These are phyloP conservation scores for Lophotriccus pileatus DNA, from an alignment of 2,797 vertebrate genomes.

Conservation along the genomic window DNA sequence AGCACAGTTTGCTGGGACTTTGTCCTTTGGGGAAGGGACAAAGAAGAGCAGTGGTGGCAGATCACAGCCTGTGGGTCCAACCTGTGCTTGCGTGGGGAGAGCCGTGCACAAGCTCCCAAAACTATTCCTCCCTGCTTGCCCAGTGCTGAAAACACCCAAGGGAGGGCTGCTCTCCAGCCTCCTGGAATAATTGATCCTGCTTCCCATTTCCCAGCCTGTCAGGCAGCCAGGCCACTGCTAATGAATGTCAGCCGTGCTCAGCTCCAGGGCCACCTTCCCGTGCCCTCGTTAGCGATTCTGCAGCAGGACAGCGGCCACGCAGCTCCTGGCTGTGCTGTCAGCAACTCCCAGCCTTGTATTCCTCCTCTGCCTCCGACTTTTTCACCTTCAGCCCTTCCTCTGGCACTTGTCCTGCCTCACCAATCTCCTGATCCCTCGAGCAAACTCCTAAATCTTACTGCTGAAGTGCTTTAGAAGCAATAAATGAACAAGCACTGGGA, in stretches of 20 bases:
- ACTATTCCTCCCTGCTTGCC: not conserved
- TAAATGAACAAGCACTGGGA: not conserved
- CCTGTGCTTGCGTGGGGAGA: not conserved
- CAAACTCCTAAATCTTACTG: not conserved
- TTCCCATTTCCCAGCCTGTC: not conserved
- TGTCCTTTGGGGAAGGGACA: not conserved
- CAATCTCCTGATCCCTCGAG: not conserved
- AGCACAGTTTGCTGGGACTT: not conserved
- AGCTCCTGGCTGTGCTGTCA: not conserved
- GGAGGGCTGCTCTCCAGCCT: not conserved
- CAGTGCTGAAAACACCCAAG: not conserved
- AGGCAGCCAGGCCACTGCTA: not conserved
- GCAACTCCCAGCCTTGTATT: not conserved
- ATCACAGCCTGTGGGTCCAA: not conserved
- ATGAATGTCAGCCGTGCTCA: not conserved
- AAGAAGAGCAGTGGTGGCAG: not conserved
- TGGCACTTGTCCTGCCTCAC: fast-evolving
- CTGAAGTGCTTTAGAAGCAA: not conserved
- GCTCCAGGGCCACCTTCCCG: not conserved
- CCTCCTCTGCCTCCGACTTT: not conserved
- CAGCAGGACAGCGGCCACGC: not conserved
- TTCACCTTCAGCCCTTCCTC: not conserved
- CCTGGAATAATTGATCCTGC: not conserved
- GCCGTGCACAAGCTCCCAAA: not conserved
- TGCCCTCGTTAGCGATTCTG: fast-evolving